Evolutionary conservation across 2,888 invertebrate genomes (phyloP), one percentile per base, ranked within the genome.

Genomic region (Amblyjoppa fuscipennis): DNA sequence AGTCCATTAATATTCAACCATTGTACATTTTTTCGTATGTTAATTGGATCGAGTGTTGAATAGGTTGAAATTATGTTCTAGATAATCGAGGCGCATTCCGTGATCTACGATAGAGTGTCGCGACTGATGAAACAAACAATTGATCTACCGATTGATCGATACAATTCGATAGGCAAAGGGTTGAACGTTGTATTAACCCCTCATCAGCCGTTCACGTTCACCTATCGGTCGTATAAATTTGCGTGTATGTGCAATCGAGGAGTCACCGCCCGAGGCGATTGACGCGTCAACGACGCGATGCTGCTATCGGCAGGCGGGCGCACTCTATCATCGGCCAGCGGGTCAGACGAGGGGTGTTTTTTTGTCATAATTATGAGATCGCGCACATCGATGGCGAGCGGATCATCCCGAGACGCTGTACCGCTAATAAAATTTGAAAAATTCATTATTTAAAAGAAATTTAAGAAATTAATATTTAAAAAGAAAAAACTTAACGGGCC

Each of bases 221-320:
- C 4, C 13, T 16, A 28, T n/a, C 34, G 31, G n/a, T 53, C 51
- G 25, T 71, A 11, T 7, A 31, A 28, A 61, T 61, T 28, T 74
- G 59, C 53, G 11, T n/a, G 25, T 5, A 16, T 49, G 41, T 69
- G 13, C 70, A n/a, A 31, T 49, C 28, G 38, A 53, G 73, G 53
- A 77, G 74, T 74, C 51, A 75, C 68, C 69, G n/a, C 70, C 9
- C 31, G 25, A 51, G 20, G 20, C 69, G 88, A 86, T 87, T 90
- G 89, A 88, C 90, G 87, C 64, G 90, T 87, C 84, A 88, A 91
- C 90, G 93, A 93, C 92, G 88, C 87, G 83, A 87, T 89, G 80
- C 81, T 91, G 93, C 87, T 90, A 89, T 25, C 92, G 91, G 89
- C 93, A 92, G 88, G 85, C 89, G 81, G 90, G 90, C 89, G 89